Base-by-base conservation (phyloP, 2,113 vertebrate genomes). In the Melanocharis versteri region DNA sequence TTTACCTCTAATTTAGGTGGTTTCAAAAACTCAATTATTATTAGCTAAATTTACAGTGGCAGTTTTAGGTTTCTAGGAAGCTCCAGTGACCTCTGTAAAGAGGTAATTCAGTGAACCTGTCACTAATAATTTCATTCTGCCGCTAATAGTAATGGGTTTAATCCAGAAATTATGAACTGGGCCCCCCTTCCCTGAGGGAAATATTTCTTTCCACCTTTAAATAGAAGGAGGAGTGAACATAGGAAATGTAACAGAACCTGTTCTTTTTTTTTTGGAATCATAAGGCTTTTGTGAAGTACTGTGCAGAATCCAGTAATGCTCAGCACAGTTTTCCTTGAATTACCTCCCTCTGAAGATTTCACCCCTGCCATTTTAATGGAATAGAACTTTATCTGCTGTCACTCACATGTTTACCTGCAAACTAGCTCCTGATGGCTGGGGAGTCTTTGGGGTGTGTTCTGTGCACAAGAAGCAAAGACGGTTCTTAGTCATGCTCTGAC, bases 81-180 rank as follows among this genome's bases (percentile, higher is more conserved):
- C 95, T 96, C 92, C 78, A 15, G 66, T 97, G 97, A 98, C 97
- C 96, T 90, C 89, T 97, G 51, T 96, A 96, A 93, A 98, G 97
- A 98, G 93, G 97, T 97, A 98, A 96, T 97, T 98, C 94, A 95
- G 71, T 98, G 96, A 97, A 97, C 96, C 70, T 97, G 97, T 98
- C 98, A 98, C 95, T 92, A 98, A 97, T 97, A 96, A 98, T 98
- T 98, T 98, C 80, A 82, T 96, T 96, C 96, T 97, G 76, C 30
- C 97, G 96, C 97, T 97, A 98, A 96, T 94, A 97, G 94, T 94
- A 87, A 56, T 56, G 69, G 95, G 91, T 97, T 98, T 97, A 97
- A 98, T 98, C 91, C 96, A 98, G 93, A 97, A 97, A 95, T 96
- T 93, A 96, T 71, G 81, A 97, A 51, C 66, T 76, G 73, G 85